Base-by-base conservation (phyloP, 2,888 invertebrate species). In the Chalcosyrphus nemorum region DNA sequence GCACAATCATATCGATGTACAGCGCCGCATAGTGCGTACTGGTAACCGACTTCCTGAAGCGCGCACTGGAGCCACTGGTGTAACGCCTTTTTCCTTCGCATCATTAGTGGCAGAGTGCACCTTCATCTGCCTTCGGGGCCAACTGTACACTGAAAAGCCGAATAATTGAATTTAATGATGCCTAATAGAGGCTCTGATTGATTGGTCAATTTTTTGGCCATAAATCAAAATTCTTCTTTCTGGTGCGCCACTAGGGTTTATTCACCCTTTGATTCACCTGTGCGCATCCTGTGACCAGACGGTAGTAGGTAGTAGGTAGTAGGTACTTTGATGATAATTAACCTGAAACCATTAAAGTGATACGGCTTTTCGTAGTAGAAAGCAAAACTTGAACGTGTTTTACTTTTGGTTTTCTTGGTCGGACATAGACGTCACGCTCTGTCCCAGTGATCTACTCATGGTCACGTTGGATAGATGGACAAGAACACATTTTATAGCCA, bases 161-260 rank as follows among this genome's bases (percentile, higher is more conserved):
- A 74, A 71, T 80, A 87, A 87, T 87, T 86, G 81, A 81, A 81
- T 87, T 81, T 86, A 87, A 86, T 86, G 84, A 87, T 54, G 52
- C 50, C 81, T 86, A 86, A 86, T 84, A 77, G 72, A 70, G 77
- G 71, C 66, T 81, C 86, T 80, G 80, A 86, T 86, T 86, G 87
- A 86, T 86, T 80, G 86, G 77, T 86, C 81, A 85, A 81, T 80
- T 70, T 80, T 78, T 84, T 75, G 63, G 35, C 68, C 65, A 80
- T 75, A 75, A 74, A 84, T 84, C 84, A 80, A 68, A 68, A 43
- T 29, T 52, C 29, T 35, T 3, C 32, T 17, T 29, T 59, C 5
- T 5, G 57, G 38, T 57, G 65, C 72, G 43, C 57, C 72, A 57
- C 21, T 3, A 35, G 32, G 84, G 68, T 74, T n/a, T 52, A 70